A percentile compares a stretch with the other conserved stretches of the same genome.
Evolutionary conservation across 2,113 vertebrate genomes (phyloP).

Genomic region (Gymnarchus niloticus): DNA sequence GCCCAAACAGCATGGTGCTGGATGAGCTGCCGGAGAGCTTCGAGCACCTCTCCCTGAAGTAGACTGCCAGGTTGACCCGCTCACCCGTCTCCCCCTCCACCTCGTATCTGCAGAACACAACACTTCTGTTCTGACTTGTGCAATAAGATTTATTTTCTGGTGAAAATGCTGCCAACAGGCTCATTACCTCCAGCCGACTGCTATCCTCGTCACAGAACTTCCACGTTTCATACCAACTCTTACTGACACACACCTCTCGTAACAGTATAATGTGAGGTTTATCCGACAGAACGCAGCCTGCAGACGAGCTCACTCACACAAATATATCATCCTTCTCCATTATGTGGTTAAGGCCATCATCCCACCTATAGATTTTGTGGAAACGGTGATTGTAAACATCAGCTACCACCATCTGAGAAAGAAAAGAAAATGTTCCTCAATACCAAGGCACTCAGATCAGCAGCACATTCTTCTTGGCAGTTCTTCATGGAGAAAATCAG

Average conservation of each 20-base stretch:
- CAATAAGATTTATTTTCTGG: not conserved
- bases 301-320: constrained; percentile 69
- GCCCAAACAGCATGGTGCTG: constrained; percentile 81
- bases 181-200: too few relatives aligned
- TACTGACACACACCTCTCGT: not conserved
- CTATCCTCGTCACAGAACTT: not conserved
- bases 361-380: constrained; percentile 90
- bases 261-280: not conserved
- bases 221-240: not conserved
- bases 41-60: constrained; percentile 84
- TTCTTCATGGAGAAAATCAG: not conserved
- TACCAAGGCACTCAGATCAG: not conserved
- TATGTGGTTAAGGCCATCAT: constrained; percentile 88
- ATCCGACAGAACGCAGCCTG: not conserved
- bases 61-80: constrained; percentile 76
- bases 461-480: not conserved
- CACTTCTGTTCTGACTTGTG: not conserved
- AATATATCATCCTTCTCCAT: constrained; percentile 95
- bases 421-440: constrained; percentile 18
- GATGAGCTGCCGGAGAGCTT: constrained; percentile 70
- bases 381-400: constrained; percentile 96
- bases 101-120: constrained; percentile 71
- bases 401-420: constrained; percentile 86
- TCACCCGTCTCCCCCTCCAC: constrained; percentile 66
- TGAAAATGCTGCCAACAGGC: not conserved